phyloP scores from a whole-genome alignment of 2,797 vertebrate species.

The Coregonus ussuriensis region DNA sequence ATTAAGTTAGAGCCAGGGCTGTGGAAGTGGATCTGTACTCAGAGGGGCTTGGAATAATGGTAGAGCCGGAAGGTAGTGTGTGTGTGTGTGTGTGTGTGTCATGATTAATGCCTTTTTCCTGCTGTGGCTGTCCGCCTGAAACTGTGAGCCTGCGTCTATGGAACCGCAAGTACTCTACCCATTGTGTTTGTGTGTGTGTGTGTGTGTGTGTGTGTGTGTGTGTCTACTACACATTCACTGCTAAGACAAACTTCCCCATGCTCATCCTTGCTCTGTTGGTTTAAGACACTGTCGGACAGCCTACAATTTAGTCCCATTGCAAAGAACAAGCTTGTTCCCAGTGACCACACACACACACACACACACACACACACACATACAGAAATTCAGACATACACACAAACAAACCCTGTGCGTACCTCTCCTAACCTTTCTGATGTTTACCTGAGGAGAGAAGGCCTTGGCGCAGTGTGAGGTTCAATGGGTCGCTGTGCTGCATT shows the following conservation, averaged over 20 bases:
- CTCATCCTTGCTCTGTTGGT: slow-evolving; percentile 36
- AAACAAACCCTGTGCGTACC: slow-evolving; percentile 5
- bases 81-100: slow-evolving; percentile 9
- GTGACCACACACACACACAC: slow-evolving; percentile 3
- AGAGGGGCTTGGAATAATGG: slow-evolving; percentile 52
- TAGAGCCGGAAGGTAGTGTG: slow-evolving; percentile 28
- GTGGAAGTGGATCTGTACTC: slow-evolving; percentile 59
- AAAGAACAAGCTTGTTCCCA: slow-evolving; percentile 28
- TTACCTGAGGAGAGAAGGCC: slow-evolving; percentile 1
- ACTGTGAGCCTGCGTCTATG: slow-evolving; percentile 15
- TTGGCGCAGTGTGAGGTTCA: slow-evolving; percentile 26
- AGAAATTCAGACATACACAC: slow-evolving; percentile 13
- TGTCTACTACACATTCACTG: slow-evolving; percentile 23
- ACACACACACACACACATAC: not conserved
- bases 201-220: too few relatives aligned
- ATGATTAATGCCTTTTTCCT: slow-evolving; percentile 59
- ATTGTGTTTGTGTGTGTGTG: too few relatives aligned
- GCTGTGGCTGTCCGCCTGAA: slow-evolving; percentile 21
- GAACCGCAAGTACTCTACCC: slow-evolving; percentile 21
- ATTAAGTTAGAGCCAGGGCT: slow-evolving; percentile 60
- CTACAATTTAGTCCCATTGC: slow-evolving; percentile 31
- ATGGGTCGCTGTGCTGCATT: slow-evolving; percentile 50
- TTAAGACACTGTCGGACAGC: slow-evolving; percentile 36
- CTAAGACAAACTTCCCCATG: slow-evolving; percentile 44
- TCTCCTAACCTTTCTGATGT: slow-evolving; percentile 6